These are phyloP conservation scores for Reinhardtius hippoglossoides DNA, from an alignment of 2,113 vertebrate genomes.

Conservation along the genomic window DNA sequence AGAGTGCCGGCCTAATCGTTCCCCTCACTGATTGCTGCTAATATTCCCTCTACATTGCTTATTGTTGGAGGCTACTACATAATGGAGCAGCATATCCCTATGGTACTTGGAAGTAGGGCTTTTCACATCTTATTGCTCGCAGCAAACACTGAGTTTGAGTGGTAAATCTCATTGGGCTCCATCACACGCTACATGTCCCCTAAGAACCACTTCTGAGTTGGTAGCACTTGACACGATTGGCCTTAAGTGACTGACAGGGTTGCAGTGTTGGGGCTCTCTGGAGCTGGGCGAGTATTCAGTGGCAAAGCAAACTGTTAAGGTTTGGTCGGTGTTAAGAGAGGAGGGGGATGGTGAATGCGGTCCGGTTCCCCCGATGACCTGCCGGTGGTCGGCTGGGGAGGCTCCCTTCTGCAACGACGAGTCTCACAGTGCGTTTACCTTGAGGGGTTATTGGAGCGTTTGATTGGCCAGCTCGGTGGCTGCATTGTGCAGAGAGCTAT, in stretches of 20 bases:
- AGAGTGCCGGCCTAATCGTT: constrained; percentile 24
- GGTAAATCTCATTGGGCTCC: constrained; percentile 29
- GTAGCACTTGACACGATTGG: constrained; percentile 60
- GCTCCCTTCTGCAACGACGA: constrained; percentile 12
- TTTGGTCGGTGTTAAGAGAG: constrained; percentile 16
- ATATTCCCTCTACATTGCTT: constrained; percentile 26
- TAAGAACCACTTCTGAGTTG: constrained; percentile 42
- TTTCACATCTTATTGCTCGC: constrained; percentile 48
- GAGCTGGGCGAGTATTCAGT: constrained; percentile 28
- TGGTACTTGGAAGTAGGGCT: constrained; percentile 38
- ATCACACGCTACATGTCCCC: constrained; percentile 26
- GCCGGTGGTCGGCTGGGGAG: background rate
- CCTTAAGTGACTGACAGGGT: constrained; percentile 57
- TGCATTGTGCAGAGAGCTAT: constrained; percentile 29
- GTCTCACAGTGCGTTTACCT: constrained; percentile 5
- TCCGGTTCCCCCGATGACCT: constrained; percentile 9
- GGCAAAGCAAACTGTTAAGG: constrained; percentile 25
- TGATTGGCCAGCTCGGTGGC: constrained; percentile 31
- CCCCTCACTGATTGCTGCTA: constrained; percentile 25
- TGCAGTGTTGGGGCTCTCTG: constrained; percentile 20
- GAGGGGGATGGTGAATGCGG: constrained; percentile 2
- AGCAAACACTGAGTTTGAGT: constrained; percentile 27
- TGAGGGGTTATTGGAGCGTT: constrained; percentile 38
- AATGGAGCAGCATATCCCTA: constrained; percentile 36
- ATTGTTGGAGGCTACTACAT: constrained; percentile 33